Base-by-base conservation (phyloP, 2,113 vertebrate species). In the Rhinoderma darwinii region DNA sequence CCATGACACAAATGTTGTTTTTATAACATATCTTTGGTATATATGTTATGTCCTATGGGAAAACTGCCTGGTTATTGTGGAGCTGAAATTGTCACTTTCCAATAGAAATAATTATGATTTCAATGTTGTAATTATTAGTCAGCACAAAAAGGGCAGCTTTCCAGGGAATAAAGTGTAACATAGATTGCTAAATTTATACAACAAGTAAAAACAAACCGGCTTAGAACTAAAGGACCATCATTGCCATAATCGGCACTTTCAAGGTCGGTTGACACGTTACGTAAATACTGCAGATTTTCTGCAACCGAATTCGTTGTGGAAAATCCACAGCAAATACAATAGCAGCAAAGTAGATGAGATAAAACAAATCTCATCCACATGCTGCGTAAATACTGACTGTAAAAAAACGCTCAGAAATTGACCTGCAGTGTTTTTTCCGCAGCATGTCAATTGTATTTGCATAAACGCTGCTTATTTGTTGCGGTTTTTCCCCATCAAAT, bases 91-190 rank as follows among this genome's bases (percentile, higher is more conserved):
- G 56, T 79, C 43, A 63, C 84, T 61, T 86, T 86, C 35, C 27
- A 51, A 56, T 11, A 79, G 84, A 70, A 68, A 70, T 79, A 50
- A 79, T 79, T 79, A 74, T 51, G 32, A 86, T 70, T 70, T 27
- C 56, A 11, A 22, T 37, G n/a, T 44, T n/a, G 54, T 50, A 85
- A 85, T 68, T 51, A 61, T 78, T 37, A 85, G 73, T 68, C 51
- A 50, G 56, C 74, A 37, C 15, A 66, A 27, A n/a, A 61, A 39
- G 15, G 59, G 68, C 27, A 63, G 41, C 9, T 75, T 84, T 39
- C 50, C 25, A 56, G 35, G 37, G 83, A 56, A 84, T 76, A 35
- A 37, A 32, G 15, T 20, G 15, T 37, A 2, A 70, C 66, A 20
- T 70, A 70, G 66, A 20, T 70, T 37, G 66, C 66, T 37, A 35